These are phyloP conservation scores for Keiferia lycopersicella DNA, from an alignment of 2,888 invertebrate species.

Conservation along the genomic window DNA sequence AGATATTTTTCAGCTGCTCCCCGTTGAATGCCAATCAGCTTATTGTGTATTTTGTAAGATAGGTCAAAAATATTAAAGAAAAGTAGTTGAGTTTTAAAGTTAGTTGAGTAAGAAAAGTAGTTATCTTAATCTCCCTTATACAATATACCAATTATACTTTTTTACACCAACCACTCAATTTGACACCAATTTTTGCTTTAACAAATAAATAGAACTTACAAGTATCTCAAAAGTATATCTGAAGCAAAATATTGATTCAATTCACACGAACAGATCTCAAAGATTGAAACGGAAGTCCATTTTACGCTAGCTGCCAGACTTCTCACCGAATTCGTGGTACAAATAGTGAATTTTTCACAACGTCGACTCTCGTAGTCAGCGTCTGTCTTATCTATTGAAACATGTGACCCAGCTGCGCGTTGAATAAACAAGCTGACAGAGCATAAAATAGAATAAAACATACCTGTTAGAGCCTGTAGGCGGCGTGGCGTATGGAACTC, in stretches of 20 bases:
- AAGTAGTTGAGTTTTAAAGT: no score
- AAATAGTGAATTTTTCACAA: slow-evolving; percentile 23
- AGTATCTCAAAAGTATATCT: slow-evolving; percentile 6
- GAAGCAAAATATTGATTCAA: slow-evolving; percentile 6
- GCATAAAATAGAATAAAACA: slow-evolving; percentile 33
- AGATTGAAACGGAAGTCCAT: not conserved
- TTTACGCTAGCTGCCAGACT: slow-evolving; percentile 14
- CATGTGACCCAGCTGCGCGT: slow-evolving; percentile 25
- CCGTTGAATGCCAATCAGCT: no score
- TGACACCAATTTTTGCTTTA: no score
- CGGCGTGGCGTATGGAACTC: slow-evolving; percentile 93
- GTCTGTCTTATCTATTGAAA: slow-evolving; percentile 25
- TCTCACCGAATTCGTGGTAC: slow-evolving; percentile 1
- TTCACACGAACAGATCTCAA: not conserved
- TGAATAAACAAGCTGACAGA: slow-evolving; percentile 34
- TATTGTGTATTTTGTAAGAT: no score
- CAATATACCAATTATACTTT: no score
- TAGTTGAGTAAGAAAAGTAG: no score
- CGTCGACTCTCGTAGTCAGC: slow-evolving; percentile 22
- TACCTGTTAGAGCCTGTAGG: slow-evolving; percentile 90
- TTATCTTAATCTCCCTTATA: no score
- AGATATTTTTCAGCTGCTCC: no score
- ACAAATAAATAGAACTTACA: not conserved
- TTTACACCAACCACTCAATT: no score
- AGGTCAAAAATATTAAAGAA: no score